These are phyloP conservation scores for Onychomys leucogaster DNA, from an alignment of 2,797 vertebrate genomes.

Conservation along the genomic window DNA sequence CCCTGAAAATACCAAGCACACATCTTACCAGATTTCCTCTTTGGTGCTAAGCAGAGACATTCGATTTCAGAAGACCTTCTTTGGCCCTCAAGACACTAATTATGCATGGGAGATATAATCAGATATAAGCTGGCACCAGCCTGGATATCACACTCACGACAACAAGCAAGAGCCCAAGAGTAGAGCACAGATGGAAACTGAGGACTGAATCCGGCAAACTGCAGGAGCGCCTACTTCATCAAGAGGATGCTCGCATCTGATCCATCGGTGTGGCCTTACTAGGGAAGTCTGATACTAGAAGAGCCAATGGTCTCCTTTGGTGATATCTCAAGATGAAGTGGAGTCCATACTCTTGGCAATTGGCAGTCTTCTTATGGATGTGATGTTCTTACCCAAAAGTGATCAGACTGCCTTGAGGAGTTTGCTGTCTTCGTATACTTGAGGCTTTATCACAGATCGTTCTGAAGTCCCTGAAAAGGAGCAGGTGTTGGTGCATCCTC, in stretches of 20 bases:
- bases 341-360: not conserved
- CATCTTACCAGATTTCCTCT: constrained; percentile 65
- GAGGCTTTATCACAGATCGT: not conserved
- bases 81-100: not conserved
- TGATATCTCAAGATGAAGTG: constrained; percentile 14
- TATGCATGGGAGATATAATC: not conserved
- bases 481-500: not conserved
- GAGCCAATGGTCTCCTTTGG: not conserved
- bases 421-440: not conserved
- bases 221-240: not conserved
- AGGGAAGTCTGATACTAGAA: not conserved
- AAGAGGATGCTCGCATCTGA: not conserved
- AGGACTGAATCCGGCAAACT: not conserved
- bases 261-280: not conserved
- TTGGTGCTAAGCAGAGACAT: constrained; percentile 21
- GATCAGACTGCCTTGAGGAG: not conserved
- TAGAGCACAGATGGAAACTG: not conserved
- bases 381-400: not conserved
- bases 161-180: constrained; percentile 54
- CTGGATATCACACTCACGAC: not conserved
- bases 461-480: constrained; percentile 46
- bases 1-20: constrained; percentile 10
- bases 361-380: not conserved
- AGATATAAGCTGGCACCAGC: constrained; percentile 21
- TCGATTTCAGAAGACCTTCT: constrained; percentile 51